Evolutionary conservation across 2,888 invertebrate genomes (phyloP), one percentile per base, ranked within the genome.

Genomic region (Terebella lapidaria): DNA sequence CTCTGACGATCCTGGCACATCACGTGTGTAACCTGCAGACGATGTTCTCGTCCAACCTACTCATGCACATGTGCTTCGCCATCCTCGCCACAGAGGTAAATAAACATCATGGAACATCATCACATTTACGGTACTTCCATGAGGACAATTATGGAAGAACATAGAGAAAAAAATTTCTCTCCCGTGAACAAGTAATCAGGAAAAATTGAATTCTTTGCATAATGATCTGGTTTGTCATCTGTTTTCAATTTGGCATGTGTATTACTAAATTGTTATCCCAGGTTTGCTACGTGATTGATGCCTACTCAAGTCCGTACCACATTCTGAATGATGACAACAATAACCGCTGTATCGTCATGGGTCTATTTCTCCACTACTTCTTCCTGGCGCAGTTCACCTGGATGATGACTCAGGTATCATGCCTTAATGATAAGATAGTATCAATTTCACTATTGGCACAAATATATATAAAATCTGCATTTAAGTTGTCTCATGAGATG

Each of bases 381-480:
- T 74, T 77, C 65, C 64, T 78, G 46, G 67, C 74, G 3, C 79
- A 79, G 70, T 79, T 78, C 65, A 72, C 73, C 15, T 78, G 78
- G 79, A 75, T 79, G 62, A 67, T 76, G 65, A 68, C 71, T 54
- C 76, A 76, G 74, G 78, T 77, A 62, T 49, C 35, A n/a, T n/a
- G n/a, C n/a, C 18, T 24, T 25, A 22, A 27, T 25, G n/a, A n/a
- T n/a, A n/a, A n/a, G n/a, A n/a, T n/a, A n/a, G n/a, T n/a, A n/a
- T n/a, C n/a, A n/a, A n/a, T n/a, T n/a, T n/a, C n/a, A n/a, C n/a
- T n/a, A n/a, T n/a, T n/a, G n/a, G n/a, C n/a, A n/a, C n/a, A n/a
- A n/a, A n/a, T n/a, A n/a, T n/a, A n/a, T n/a, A n/a, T n/a, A n/a
- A n/a, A n/a, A n/a, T n/a, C n/a, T n/a, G n/a, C n/a, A n/a, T n/a